A percentile compares a stretch with the other conserved stretches of the same genome.
phyloP scores from a whole-genome alignment of 2,797 vertebrate species.

The Melanogrammus aeglefinus region DNA sequence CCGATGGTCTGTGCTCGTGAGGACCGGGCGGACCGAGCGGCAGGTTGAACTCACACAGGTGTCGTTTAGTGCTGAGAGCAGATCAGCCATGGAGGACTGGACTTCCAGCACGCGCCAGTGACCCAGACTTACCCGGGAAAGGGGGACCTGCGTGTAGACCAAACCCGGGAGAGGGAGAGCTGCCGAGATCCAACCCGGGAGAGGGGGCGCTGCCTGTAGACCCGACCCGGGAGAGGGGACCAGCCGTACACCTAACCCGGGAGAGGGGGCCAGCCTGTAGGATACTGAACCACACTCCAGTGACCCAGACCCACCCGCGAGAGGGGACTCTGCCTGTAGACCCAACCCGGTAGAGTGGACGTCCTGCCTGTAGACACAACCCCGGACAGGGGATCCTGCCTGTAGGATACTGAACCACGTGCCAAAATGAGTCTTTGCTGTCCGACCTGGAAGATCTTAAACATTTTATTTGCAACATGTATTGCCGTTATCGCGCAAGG shows the following conservation, averaged over 20 bases:
- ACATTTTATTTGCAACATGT: conserved; percentile 61
- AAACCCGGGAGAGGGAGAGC: no score
- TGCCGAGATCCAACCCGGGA: no score
- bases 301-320: no score
- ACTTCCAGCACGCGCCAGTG: conserved; percentile 19
- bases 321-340: no score
- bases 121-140: neutral
- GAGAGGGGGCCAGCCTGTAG: no score
- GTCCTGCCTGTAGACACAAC: conserved; percentile 1
- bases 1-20: conserved; percentile 30
- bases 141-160: no score
- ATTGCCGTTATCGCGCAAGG: conserved; percentile 65
- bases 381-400: conserved; percentile 47
- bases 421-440: conserved; percentile 68
- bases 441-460: conserved; percentile 62
- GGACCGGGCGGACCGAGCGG: conserved; percentile 14
- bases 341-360: no score
- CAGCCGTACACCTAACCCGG: no score
- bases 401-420: conserved; percentile 28
- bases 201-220: no score
- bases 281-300: no score
- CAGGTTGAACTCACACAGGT: conserved; percentile 50
- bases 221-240: no score
- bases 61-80: conserved; percentile 43
- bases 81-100: conserved; percentile 48